Evolutionary conservation across 2,113 vertebrate species (phyloP).

Genomic region (Apodemus speciosus): DNA sequence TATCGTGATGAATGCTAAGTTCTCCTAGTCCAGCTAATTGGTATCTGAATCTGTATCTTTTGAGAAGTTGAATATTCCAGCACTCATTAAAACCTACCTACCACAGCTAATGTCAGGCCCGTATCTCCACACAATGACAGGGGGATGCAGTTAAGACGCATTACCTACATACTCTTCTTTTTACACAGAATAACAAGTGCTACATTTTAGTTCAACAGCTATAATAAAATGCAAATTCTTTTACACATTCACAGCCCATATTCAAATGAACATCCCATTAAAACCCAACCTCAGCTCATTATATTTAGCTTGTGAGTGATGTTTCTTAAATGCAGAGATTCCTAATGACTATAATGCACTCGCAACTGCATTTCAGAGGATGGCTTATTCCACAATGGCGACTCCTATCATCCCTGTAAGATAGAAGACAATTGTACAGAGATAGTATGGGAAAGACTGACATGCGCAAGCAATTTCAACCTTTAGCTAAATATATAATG

Average conservation of each 20-base stretch:
- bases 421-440: constrained; percentile 57
- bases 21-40: constrained; percentile 69
- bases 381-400: constrained; percentile 44
- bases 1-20: constrained; percentile 57
- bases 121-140: constrained; percentile 61
- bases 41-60: constrained; percentile 74
- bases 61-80: constrained; percentile 57
- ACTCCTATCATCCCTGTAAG: constrained; percentile 48
- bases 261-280: constrained; percentile 81
- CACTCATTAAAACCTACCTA: constrained; percentile 77
- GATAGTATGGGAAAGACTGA: constrained; percentile 59
- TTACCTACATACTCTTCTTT: constrained; percentile 73
- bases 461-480: constrained; percentile 52
- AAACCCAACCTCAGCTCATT: constrained; percentile 71
- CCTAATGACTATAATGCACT: constrained; percentile 73
- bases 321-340: constrained; percentile 73
- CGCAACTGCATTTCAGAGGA: constrained; percentile 53
- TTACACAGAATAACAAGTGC: constrained; percentile 74
- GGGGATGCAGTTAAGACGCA: constrained; percentile 71
- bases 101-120: constrained; percentile 59
- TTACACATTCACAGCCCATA: constrained; percentile 66
- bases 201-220: constrained; percentile 73
- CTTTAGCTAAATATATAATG: constrained; percentile 41
- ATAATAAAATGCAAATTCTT: constrained; percentile 75
- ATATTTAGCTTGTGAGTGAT: constrained; percentile 80